A percentile compares a stretch with the other conserved stretches of the same genome.
phyloP scores from a whole-genome alignment of 2,888 invertebrate species.

The Coleophora deauratella region DNA sequence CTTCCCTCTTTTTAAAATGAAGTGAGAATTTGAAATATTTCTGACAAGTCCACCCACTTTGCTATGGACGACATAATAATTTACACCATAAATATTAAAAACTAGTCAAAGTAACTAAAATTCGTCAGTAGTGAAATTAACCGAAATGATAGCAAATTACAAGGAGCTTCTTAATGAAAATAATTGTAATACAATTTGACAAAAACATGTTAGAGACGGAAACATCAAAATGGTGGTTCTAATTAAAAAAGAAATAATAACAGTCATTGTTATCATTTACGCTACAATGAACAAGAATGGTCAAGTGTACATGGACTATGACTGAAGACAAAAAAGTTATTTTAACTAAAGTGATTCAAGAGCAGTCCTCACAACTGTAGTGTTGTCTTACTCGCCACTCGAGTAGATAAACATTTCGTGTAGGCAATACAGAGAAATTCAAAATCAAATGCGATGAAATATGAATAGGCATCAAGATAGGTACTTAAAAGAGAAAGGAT shows the following conservation, averaged over 20 bases:
- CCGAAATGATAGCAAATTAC: slow-evolving; percentile 15
- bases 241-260: slow-evolving; percentile 50
- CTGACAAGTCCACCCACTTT: neutral
- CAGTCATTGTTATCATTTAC: slow-evolving; percentile 43
- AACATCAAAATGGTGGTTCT: slow-evolving; percentile 42
- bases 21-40: neutral
- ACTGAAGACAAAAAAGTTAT: slow-evolving; percentile 18
- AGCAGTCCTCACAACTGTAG: slow-evolving; percentile 22
- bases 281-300: slow-evolving; percentile 32
- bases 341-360: slow-evolving; percentile 16
- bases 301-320: slow-evolving; percentile 20
- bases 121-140: slow-evolving; percentile 22
- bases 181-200: slow-evolving; percentile 25
- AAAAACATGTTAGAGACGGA: slow-evolving; percentile 34
- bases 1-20: slow-evolving; percentile 15
- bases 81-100: neutral
- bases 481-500: too few relatives aligned
- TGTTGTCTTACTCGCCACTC: slow-evolving; percentile 18
- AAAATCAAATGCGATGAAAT: too few relatives aligned
- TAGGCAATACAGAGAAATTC: slow-evolving; percentile 26
- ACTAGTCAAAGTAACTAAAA: slow-evolving; percentile 9
- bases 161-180: slow-evolving; percentile 19
- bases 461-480: too few relatives aligned
- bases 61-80: neutral
- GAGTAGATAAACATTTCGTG: slow-evolving; percentile 29